Evolutionary conservation across 2,797 vertebrate species (phyloP).

Genomic region (Paedocypris micromegethes): DNA sequence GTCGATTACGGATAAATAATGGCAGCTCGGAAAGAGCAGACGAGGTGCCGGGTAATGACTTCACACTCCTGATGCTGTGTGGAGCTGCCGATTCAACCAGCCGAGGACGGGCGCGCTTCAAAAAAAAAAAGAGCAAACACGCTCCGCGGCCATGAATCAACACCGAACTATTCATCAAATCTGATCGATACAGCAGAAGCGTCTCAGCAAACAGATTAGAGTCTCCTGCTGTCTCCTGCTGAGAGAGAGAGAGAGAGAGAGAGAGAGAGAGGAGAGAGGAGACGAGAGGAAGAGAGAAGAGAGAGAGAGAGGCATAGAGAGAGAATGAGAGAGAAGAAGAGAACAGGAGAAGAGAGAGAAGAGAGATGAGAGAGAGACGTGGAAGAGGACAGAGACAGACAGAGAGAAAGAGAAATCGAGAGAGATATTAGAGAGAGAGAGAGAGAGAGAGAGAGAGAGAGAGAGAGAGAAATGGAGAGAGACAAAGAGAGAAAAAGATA

Average conservation of each 20-base stretch:
- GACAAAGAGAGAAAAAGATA: no score
- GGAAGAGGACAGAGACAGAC: no score
- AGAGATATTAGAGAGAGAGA: no score
- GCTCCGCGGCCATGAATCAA: conserved; percentile 35
- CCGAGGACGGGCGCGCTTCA: conserved; percentile 31
- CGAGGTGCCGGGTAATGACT: conserved; percentile 24
- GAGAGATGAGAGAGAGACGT: no score
- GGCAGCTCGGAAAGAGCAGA: not conserved
- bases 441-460: no score
- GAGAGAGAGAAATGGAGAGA: no score
- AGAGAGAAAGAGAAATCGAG: no score
- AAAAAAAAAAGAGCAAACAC: conserved; percentile 34
- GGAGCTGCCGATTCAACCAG: conserved; percentile 19
- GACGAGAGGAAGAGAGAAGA: no score
- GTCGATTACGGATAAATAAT: conserved; percentile 30
- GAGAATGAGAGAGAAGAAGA: no score
- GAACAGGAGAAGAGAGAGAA: no score
- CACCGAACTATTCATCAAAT: conserved; percentile 20
- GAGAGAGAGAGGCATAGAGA: no score
- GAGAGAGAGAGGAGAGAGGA: not conserved
- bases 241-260: conserved; percentile 1
- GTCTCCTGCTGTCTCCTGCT: conserved; percentile 23
- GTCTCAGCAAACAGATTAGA: conserved; percentile 34
- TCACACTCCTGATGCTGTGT: conserved; percentile 14
- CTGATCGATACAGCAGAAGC: conserved; percentile 25